Percentiles rank a stretch among this genome's conserved stretches.
Conservation (phyloP, 2,113 vertebrate genomes). For the Paedocypris sp. region DNA sequence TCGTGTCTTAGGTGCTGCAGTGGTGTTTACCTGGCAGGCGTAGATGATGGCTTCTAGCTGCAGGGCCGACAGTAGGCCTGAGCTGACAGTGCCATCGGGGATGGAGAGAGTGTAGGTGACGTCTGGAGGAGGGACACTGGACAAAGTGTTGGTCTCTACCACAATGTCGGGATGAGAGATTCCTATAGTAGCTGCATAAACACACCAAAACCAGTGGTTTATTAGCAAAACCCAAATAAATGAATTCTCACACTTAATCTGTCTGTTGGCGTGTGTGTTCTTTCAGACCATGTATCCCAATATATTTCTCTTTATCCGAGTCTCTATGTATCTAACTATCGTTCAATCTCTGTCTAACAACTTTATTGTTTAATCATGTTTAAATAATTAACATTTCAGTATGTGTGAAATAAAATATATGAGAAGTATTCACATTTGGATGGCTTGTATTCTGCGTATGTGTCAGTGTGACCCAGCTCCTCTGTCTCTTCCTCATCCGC, state of each 20-base stretch:
- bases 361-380: too few species aligned
- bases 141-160: slow-evolving; percentile 93
- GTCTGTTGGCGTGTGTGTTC: too few species aligned
- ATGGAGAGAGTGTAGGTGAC: slow-evolving; percentile 81
- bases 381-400: too few species aligned
- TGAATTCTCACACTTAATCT: not conserved
- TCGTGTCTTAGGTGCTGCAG: not conserved
- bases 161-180: slow-evolving; percentile 92
- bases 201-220: not conserved
- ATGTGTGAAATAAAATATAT: not conserved
- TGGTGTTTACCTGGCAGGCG: slow-evolving; percentile 80
- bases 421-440: slow-evolving; percentile 74
- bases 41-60: slow-evolving; percentile 96
- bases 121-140: slow-evolving; percentile 91
- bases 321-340: too few species aligned
- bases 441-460: slow-evolving; percentile 88
- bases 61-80: slow-evolving; percentile 77
- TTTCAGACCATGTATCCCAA: too few species aligned
- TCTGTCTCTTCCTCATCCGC: slow-evolving; percentile 85
- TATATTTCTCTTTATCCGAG: too few species aligned
- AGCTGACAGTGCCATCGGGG: slow-evolving; percentile 55
- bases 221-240: not conserved
- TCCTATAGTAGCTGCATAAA: slow-evolving; percentile 78
- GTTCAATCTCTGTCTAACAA: too few species aligned
- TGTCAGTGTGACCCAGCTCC: slow-evolving; percentile 86